These are phyloP conservation scores for Atherinomorus stipes DNA, from an alignment of 2,113 vertebrate species.

Conservation along the genomic window DNA sequence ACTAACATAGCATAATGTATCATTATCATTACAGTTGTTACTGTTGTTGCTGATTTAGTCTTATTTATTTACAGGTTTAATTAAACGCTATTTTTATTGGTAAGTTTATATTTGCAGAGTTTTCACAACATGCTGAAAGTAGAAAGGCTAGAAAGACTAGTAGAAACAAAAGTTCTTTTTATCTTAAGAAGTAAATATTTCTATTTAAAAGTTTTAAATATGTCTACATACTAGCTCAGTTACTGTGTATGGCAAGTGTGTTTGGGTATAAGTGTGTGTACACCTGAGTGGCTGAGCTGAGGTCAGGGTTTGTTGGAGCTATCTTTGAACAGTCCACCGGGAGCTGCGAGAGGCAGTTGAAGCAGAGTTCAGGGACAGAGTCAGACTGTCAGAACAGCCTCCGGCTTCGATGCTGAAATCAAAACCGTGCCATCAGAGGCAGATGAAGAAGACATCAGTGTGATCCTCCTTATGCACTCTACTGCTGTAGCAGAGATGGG, in stretches of 20 bases:
- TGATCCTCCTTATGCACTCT: not conserved
- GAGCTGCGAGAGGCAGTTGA: slow-evolving; percentile 32
- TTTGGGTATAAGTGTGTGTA: slow-evolving; percentile 3
- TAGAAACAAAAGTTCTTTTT: too few species aligned
- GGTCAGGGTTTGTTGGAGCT: slow-evolving; percentile 43
- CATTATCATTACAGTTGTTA: too few species aligned
- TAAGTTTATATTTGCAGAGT: too few species aligned
- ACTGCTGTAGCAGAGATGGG: not conserved
- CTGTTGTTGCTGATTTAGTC: too few species aligned
- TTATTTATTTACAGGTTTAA: too few species aligned
- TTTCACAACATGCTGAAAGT: too few species aligned
- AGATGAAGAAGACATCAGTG: slow-evolving; percentile 22
- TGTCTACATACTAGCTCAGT: not conserved
- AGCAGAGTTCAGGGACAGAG: slow-evolving; percentile 50
- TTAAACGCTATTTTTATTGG: too few species aligned
- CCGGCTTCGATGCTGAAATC: slow-evolving; percentile 35
- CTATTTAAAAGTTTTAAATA: too few species aligned
- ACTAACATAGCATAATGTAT: too few species aligned
- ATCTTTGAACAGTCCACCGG: slow-evolving; percentile 46
- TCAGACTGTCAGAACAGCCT: slow-evolving; percentile 21
- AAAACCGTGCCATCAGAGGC: slow-evolving; percentile 30
- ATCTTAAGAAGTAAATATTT: too few species aligned
- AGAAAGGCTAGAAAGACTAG: too few species aligned
- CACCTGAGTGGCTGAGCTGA: slow-evolving; percentile 23
- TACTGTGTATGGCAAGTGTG: not conserved